Percentiles rank a stretch among this genome's conserved stretches.
These are phyloP conservation scores for Geopemphigus sp. DNA, from an alignment of 1,140 invertebrate genomes.

Conservation along the genomic window DNA sequence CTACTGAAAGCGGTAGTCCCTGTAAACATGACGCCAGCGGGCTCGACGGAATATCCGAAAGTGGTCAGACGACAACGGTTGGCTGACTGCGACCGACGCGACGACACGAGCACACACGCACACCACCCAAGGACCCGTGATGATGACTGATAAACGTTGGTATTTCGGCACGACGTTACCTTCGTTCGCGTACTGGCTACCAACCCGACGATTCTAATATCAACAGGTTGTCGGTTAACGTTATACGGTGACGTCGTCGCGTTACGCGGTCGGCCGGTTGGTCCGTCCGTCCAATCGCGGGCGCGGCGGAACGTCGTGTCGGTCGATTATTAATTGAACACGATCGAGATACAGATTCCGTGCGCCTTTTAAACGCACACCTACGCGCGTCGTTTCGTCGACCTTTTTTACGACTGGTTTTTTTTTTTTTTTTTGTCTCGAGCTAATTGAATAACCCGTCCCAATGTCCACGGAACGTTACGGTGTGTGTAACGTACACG, in stretches of 20 bases:
- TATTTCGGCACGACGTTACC: neutral
- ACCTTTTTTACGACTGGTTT: too few species aligned
- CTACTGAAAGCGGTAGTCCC: neutral
- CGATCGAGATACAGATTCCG: neutral
- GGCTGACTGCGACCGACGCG: neutral
- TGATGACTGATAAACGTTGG: constrained; percentile 36
- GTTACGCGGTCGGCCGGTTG: too few species aligned
- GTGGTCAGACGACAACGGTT: neutral
- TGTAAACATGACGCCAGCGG: neutral
- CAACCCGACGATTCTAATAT: constrained; percentile 12
- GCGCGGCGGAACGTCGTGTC: neutral
- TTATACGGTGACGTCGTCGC: too few species aligned
- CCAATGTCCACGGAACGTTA: too few species aligned
- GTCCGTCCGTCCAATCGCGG: neutral
- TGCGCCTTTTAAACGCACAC: too few species aligned
- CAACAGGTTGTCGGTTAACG: neutral
- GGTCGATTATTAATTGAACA: neutral
- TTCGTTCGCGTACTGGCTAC: neutral
- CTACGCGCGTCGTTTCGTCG: too few species aligned
- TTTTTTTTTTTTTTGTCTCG: too few species aligned
- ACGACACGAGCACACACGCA: neutral
- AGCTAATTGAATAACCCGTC: too few species aligned
- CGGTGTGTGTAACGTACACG: too few species aligned
- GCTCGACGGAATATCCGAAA: neutral
- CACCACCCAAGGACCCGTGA: constrained; percentile 25